Percentiles rank a stretch among this genome's conserved stretches.
phyloP scores from a whole-genome alignment of 2,113 vertebrate species.

The Zapornia atra region DNA sequence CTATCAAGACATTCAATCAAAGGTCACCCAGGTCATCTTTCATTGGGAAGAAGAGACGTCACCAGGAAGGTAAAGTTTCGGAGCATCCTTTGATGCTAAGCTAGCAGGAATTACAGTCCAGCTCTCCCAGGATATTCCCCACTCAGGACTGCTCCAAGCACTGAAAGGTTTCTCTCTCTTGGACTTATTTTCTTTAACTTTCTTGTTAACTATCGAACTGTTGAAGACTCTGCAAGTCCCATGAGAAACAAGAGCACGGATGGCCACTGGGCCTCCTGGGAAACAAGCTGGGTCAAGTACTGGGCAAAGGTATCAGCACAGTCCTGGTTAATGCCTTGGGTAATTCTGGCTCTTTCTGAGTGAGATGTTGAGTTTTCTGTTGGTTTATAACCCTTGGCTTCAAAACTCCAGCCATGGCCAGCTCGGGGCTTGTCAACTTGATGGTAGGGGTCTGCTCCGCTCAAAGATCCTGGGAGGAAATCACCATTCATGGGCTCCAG shows the following conservation, averaged over 20 bases:
- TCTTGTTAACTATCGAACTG: neutral
- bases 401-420: neutral
- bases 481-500: neutral
- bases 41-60: constrained; percentile 59
- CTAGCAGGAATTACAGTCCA: constrained; percentile 41
- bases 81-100: constrained; percentile 64
- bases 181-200: neutral
- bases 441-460: neutral
- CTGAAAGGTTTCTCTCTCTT: neutral
- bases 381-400: neutral
- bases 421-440: neutral
- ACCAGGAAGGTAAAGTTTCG: constrained; percentile 60
- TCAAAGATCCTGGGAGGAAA: neutral
- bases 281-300: neutral
- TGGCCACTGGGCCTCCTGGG: neutral
- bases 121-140: neutral
- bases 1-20: constrained; percentile 54
- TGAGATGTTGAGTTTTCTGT: accelerated
- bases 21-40: constrained; percentile 66
- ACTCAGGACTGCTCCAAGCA: neutral
- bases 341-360: neutral
- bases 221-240: neutral
- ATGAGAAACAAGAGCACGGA: neutral
- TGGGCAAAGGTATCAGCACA: neutral
- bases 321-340: neutral